Percentiles rank a stretch among this genome's conserved stretches.
Evolutionary conservation across 2,888 invertebrate genomes (phyloP).

Genomic region (Acanthopleura granulata): DNA sequence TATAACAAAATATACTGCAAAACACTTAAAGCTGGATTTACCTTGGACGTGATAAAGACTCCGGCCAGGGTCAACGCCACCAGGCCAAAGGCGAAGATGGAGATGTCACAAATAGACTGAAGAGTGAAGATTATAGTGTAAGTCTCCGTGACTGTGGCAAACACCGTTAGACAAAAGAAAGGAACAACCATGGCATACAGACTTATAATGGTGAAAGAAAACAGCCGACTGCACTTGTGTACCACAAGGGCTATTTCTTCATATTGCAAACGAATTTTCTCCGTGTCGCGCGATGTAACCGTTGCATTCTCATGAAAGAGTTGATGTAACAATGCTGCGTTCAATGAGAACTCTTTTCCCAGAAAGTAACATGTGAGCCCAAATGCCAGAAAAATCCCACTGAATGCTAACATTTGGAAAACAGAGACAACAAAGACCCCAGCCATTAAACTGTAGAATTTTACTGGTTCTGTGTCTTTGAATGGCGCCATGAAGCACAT

Average conservation of each 20-base stretch:
- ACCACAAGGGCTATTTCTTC: background rate
- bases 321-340: background rate
- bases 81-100: no score
- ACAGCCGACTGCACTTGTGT: background rate
- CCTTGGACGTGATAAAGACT: no score
- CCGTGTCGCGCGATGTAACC: background rate
- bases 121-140: background rate
- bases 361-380: background rate
- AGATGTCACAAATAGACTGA: no score
- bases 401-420: no score
- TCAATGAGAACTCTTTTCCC: background rate
- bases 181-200: background rate
- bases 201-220: background rate
- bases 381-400: no score
- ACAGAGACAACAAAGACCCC: no score
- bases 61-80: no score
- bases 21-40: no score
- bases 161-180: background rate
- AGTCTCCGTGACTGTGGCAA: background rate
- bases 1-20: no score
- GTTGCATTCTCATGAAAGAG: background rate
- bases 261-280: background rate
- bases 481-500: background rate
- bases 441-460: no score
- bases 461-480: background rate